Evolutionary conservation across 1,140 invertebrate species (phyloP).

Genomic region (Xylocopa sonorina): DNA sequence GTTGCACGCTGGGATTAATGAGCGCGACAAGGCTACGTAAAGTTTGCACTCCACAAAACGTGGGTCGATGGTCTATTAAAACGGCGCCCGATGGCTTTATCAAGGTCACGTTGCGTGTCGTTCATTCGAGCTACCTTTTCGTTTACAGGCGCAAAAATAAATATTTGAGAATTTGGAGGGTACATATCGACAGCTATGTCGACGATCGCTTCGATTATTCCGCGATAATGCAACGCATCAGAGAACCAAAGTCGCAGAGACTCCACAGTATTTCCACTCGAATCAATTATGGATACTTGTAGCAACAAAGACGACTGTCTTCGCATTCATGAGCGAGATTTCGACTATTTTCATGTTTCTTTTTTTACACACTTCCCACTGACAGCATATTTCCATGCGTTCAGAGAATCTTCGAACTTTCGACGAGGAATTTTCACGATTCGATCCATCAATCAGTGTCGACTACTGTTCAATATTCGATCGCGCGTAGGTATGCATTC

Average conservation of each 20-base stretch:
- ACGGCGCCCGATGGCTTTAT: background rate
- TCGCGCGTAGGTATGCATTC: background rate
- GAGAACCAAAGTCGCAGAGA: no score
- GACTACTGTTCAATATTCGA: background rate
- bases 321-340: no score
- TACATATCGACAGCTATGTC: no score
- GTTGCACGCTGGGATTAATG: constrained; percentile 49
- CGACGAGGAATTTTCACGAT: background rate
- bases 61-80: constrained; percentile 27
- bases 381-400: background rate
- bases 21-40: constrained; percentile 13
- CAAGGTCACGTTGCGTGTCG: background rate
- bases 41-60: constrained; percentile 9
- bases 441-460: constrained; percentile 26
- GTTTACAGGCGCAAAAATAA: no score
- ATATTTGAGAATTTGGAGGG: no score
- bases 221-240: no score
- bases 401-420: background rate
- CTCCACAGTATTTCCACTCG: no score
- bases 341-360: no score
- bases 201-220: no score
- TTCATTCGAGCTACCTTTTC: background rate
- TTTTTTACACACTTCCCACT: background rate
- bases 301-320: no score
- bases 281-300: no score